Base-by-base conservation (phyloP, 30 jellyfish, hydroid and myxozoan genomes). In the Chironex yamaguchii region DNA sequence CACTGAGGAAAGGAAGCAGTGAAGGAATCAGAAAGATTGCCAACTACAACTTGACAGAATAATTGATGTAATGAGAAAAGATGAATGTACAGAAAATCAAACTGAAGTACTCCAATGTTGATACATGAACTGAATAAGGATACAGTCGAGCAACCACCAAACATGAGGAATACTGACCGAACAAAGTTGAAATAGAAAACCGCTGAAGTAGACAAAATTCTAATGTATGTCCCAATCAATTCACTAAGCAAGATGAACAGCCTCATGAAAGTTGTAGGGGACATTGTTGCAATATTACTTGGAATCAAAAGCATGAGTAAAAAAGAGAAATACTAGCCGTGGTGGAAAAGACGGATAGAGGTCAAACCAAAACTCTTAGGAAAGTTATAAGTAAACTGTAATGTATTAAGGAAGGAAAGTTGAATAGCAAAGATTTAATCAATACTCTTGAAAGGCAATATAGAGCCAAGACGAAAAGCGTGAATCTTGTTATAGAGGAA, bases 131-230 rank as follows among this genome's bases (percentile, higher is more conserved):
- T 69, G 83, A 1, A 29, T 29, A 14, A 69, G 23, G 83, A 11
- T 0, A 12, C 21, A 29, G 70, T 29, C 1, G 42, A 29, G 29
- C n/a, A 31, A 29, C 80, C 80, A 66, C 65, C 64, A 29, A 66
- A 66, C 80, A 20, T 66, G 64, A 23, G 80, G 65, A 66, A 66
- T 29, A 66, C 64, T 29, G 80, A 66, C 64, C 63, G 64, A 66
- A 66, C 1, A 66, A 20, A 23, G 64, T 26, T 66, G 80, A 66
- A 66, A 29, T 21, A 66, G 80, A 66, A 66, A 66, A 68, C 82
- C 3, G 71, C 63, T 3, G 67, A 25, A 29, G 82, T 68, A 34
- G 58, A 68, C 71, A 29, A 68, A 30, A 34, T 25, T 17, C 20
- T 33, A 6, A 29, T n/a, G 25, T 21, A 28, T 4, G 27, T 68